A percentile compares a stretch with the other conserved stretches of the same genome.
Evolutionary conservation across 2,888 invertebrate species (phyloP).

Genomic region (Rotaria magnacalcarata): DNA sequence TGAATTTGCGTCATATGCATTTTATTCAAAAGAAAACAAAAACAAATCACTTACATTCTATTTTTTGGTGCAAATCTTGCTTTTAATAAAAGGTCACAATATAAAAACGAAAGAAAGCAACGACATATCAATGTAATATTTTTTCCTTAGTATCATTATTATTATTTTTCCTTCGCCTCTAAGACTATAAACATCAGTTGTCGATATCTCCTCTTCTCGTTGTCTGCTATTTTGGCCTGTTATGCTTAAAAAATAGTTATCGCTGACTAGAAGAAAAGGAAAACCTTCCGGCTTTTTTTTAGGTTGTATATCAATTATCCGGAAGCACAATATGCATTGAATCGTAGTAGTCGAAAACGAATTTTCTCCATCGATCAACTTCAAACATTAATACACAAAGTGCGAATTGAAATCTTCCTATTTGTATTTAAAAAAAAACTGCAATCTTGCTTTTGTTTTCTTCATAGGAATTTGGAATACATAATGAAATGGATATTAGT

Average conservation of each 20-base stretch:
- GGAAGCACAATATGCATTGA: conserved; percentile 33
- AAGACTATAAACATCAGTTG: neutral
- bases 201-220: neutral
- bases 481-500: conserved; percentile 31
- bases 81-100: neutral
- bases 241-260: neutral
- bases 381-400: conserved; percentile 19
- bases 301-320: conserved; percentile 21
- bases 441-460: neutral
- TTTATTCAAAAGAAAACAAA: too few species aligned
- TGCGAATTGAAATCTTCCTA: neutral
- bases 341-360: conserved; percentile 10
- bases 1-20: too few species aligned
- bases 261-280: neutral
- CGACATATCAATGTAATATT: neutral
- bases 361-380: conserved; percentile 7
- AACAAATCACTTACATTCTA: too few species aligned
- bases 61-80: neutral
- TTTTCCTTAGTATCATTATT: neutral
- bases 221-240: neutral
- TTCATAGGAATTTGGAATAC: neutral
- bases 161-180: neutral
- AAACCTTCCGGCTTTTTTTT: neutral
- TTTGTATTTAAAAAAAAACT: neutral
- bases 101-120: too few species aligned